Evolutionary conservation across 35 echinoderm and acorn worm species (phyloP), one percentile per base, ranked within the genome.

Genomic region (Apostichopus californicus): DNA sequence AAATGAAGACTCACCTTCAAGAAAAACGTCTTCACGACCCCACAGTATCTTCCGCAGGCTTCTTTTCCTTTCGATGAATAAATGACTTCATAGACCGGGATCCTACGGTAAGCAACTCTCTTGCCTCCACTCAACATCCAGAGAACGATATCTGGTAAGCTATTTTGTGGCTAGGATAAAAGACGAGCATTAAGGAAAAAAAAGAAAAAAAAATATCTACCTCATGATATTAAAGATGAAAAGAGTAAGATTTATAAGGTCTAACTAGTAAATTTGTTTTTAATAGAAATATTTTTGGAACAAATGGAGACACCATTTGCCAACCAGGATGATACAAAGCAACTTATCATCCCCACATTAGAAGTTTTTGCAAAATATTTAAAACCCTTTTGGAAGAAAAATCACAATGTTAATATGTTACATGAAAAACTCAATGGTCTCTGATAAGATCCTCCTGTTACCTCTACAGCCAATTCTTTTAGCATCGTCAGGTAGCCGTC

Each of bases 41-140:
- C 92, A 66, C 92, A 94, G 22, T 92, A 92, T 20, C 73, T 80
- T 10, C 95, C 95, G 77, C 89, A 94, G 6, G 89, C 90, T 12
- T 94, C 93, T 60, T 64, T 90, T 28, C 90, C 81, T 34, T 78
- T 83, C 9, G 83, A 77, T 1, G 94, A 95, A 77, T 92, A 96
- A 4, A 96, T 24, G 34, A 96, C 59, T 21, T 96, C 73, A 53
- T 96, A 92, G 82, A 93, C 90, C 1, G 95, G 95, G 13, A 96
- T 89, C 26, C 95, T 61, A 57, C 79, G 90, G 55, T 96, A 96
- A 18, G 95, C 95, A 18, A 92, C 90, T 56, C 95, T 89, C 26
- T 94, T 92, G 4, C 81, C 84, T 59, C 82, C 93, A 34, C 95
- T 94, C 55, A 96, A 26, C 92, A 96, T 94, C 95, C 95, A 96